phyloP scores from a whole-genome alignment of 1,140 invertebrate species.

The Parapsyche elsis region DNA sequence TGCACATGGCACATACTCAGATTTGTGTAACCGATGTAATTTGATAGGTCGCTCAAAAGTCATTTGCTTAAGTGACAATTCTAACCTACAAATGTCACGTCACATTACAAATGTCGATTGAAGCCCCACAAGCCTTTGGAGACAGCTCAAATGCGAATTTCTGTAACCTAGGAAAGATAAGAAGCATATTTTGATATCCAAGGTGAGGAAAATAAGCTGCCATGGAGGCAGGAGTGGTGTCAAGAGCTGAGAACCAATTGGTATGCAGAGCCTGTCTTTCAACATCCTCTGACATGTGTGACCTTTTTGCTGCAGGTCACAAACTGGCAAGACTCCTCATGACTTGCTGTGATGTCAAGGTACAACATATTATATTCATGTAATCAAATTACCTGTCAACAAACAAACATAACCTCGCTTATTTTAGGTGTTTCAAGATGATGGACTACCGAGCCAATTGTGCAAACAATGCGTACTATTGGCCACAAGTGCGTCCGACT shows the following conservation, averaged over 20 bases:
- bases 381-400: not conserved
- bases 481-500: constrained; percentile 46
- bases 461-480: constrained; percentile 47
- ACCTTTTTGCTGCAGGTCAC: constrained; percentile 39
- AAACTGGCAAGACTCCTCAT: constrained; percentile 43
- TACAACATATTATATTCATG: not conserved
- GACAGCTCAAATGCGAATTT: not conserved
- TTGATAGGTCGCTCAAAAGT: not conserved
- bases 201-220: not conserved
- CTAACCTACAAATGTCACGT: not conserved
- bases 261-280: constrained; percentile 45
- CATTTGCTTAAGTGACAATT: not conserved
- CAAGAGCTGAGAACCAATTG: not conserved
- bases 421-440: constrained; percentile 51
- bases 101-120: not conserved
- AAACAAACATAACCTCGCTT: not conserved
- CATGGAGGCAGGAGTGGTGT: not conserved
- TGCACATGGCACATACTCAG: too few relatives aligned
- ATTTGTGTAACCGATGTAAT: too few relatives aligned
- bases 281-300: constrained; percentile 34
- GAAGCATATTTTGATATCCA: not conserved
- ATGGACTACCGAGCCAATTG: constrained; percentile 53
- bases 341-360: constrained; percentile 50
- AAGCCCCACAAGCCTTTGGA: not conserved
- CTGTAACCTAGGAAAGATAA: not conserved